Percentiles rank a stretch among this genome's conserved stretches.
These are phyloP conservation scores for Sphenopsis melanotis DNA, from an alignment of 2,797 vertebrate genomes.

Conservation along the genomic window DNA sequence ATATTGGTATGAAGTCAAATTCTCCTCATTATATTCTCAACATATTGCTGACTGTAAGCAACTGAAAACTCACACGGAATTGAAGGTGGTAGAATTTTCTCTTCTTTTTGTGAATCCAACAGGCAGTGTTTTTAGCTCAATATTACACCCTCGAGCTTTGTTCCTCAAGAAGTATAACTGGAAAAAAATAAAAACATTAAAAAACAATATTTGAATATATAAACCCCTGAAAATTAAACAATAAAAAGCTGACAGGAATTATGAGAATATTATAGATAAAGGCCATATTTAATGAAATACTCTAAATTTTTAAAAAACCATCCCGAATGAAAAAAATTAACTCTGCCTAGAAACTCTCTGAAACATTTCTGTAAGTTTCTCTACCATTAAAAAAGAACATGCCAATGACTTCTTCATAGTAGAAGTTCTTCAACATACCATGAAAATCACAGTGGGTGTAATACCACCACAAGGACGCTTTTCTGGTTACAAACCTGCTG, in stretches of 20 bases:
- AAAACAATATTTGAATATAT: not conserved
- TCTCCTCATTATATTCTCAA: not conserved
- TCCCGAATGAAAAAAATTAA: not conserved
- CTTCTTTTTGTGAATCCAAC: slow-evolving; percentile 86
- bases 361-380: not conserved
- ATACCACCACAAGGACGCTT: fast-evolving
- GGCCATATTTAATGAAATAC: not conserved
- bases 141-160: slow-evolving; percentile 78
- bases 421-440: not conserved
- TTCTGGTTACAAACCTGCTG: not conserved
- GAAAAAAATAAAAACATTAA: not conserved
- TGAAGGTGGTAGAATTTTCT: slow-evolving; percentile 89
- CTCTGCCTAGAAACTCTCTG: not conserved
- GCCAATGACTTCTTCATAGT: fast-evolving
- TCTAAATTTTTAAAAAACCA: not conserved
- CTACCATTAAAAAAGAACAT: not conserved
- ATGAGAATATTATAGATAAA: not conserved
- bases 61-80: slow-evolving; percentile 74
- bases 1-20: not conserved
- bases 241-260: not conserved
- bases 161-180: slow-evolving; percentile 81
- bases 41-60: not conserved
- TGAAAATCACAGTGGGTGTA: not conserved
- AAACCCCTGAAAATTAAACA: not conserved
- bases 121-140: slow-evolving; percentile 86